These are phyloP conservation scores for Neoascia interrupta DNA, from an alignment of 2,888 invertebrate genomes.

Conservation along the genomic window DNA sequence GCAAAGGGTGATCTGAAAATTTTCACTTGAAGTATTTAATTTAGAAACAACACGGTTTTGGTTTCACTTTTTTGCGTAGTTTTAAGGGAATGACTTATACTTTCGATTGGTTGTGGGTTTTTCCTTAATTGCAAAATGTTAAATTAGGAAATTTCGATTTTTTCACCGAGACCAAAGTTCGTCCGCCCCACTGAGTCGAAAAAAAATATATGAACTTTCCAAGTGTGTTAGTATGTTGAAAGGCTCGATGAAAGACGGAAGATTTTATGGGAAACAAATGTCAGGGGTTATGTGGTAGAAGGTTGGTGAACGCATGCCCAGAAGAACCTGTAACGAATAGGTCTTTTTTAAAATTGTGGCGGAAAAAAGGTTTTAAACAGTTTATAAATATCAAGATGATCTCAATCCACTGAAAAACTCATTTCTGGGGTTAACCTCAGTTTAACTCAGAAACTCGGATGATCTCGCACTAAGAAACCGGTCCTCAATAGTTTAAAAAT, in stretches of 20 bases:
- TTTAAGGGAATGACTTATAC: not conserved
- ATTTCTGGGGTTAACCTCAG: too few relatives aligned
- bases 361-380: too few relatives aligned
- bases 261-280: constrained; percentile 50
- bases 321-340: not conserved
- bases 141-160: constrained; percentile 52
- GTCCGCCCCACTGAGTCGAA: constrained; percentile 59
- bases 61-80: not conserved
- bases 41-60: not conserved
- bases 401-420: too few relatives aligned
- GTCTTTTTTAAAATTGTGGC: not conserved
- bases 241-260: constrained; percentile 46
- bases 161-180: constrained; percentile 56
- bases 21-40: constrained; percentile 20
- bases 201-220: constrained; percentile 56
- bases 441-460: too few relatives aligned
- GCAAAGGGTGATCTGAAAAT: not conserved
- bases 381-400: too few relatives aligned
- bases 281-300: constrained; percentile 33
- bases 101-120: not conserved
- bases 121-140: constrained; percentile 7
- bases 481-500: too few relatives aligned
- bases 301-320: constrained; percentile 1
- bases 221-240: constrained; percentile 63
- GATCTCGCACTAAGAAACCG: too few relatives aligned